Evolutionary conservation across 1,140 invertebrate genomes (phyloP).

Genomic region (Drosophila oshimai): DNA sequence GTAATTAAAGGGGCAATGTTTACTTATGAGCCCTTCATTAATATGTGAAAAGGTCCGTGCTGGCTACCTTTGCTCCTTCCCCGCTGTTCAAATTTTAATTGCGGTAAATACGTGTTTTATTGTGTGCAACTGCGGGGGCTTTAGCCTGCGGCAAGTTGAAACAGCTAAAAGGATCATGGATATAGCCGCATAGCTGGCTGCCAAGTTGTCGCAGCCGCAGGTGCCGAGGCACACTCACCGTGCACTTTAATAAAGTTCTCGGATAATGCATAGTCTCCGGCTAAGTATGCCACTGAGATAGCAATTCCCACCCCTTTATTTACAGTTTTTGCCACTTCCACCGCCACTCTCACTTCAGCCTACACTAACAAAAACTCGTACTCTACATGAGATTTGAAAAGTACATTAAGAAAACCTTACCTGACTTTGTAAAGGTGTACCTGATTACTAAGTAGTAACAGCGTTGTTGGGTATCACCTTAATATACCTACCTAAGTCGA

Average conservation of each 20-base stretch:
- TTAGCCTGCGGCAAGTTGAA: conserved; percentile 14
- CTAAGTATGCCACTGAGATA: conserved; percentile 30
- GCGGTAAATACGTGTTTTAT: conserved; percentile 61
- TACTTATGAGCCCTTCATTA: conserved; percentile 56
- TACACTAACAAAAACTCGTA: not conserved
- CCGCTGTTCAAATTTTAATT: conserved; percentile 47
- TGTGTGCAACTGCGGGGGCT: conserved; percentile 8
- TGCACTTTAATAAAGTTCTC: conserved; percentile 67
- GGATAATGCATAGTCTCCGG: conserved; percentile 33
- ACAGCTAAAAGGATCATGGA: conserved; percentile 40
- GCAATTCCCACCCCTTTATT: not conserved
- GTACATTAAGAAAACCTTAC: too few relatives aligned
- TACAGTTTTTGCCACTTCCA: not conserved
- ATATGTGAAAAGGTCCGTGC: conserved; percentile 26
- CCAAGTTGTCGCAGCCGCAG: conserved; percentile 48
- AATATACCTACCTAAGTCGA: too few relatives aligned
- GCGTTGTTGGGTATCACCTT: too few relatives aligned
- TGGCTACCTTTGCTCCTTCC: not conserved
- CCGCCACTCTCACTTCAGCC: not conserved
- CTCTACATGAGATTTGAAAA: too few relatives aligned
- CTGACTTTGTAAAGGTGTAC: too few relatives aligned
- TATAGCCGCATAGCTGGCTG: conserved; percentile 25
- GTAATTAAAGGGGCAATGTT: conserved; percentile 61
- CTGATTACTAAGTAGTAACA: too few relatives aligned
- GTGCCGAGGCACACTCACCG: conserved; percentile 37